Evolutionary conservation across 1,140 invertebrate species (phyloP), one percentile per base, ranked within the genome.

Genomic region (Philopotamus ludificatus): DNA sequence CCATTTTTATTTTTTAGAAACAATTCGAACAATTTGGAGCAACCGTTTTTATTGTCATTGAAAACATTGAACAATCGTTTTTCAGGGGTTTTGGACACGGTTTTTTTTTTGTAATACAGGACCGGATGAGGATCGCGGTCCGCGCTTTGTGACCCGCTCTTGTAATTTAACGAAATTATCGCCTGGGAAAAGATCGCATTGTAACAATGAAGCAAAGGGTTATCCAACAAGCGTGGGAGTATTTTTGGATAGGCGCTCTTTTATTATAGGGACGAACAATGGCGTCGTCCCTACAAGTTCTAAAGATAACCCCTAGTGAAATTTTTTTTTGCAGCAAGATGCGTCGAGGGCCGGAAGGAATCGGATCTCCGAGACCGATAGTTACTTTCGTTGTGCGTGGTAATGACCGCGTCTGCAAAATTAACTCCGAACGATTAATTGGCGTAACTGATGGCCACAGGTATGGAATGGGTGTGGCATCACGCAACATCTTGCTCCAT

Each of bases 141-240:
- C 41, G 1, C 57, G 15, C 18, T 47, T 60, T 22, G 21, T n/a
- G 34, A 20, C 34, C 54, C 21, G 57, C 25, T 26, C 57, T 26
- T 41, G 26, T 60, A 60, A 60, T 60, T 60, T 47, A 60, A 49
- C 57, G 57, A 49, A 57, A 65, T 65, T 57, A 65, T 65, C 63
- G 63, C 63, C 22, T 65, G 63, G 63, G 63, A 65, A 65, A 62
- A 57, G 34, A 57, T 65, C 63, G 26, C 59, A 42, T 51, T 45
- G 9, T 51, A 23, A 65, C 63, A 65, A 55, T 65, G 53, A 15
- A 49, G 22, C n/a, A n/a, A n/a, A 59, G 63, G 63, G 53, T 47
- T 55, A 65, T 45, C 51, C 26, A 47, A 57, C 51, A 49, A 65
- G 51, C 63, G 63, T 65, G 63, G 53, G 63, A 65, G 51, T 26